These are phyloP conservation scores for Drosophila nikananu DNA, from an alignment of 1,140 invertebrate genomes.

Conservation along the genomic window DNA sequence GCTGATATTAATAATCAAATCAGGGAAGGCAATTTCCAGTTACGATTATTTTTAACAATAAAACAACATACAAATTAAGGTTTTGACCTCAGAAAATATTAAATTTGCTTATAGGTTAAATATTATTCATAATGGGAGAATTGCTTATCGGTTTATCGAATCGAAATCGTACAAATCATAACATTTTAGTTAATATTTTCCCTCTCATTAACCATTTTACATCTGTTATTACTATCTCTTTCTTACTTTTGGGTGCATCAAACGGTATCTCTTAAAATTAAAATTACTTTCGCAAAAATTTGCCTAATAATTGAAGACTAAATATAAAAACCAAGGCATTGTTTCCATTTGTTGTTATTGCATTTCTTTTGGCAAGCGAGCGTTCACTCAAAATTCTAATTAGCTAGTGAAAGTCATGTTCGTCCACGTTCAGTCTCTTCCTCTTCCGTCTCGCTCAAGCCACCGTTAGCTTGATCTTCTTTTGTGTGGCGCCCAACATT, in stretches of 20 bases:
- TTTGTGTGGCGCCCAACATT: slow-evolving; percentile 27
- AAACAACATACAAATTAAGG: background rate
- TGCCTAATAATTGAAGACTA: slow-evolving; percentile 75
- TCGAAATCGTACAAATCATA: background rate
- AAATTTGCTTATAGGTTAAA: too few species aligned
- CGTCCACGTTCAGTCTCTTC: slow-evolving; percentile 3
- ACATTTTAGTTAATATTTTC: background rate
- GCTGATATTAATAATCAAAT: slow-evolving; percentile 9
- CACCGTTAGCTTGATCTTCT: slow-evolving; percentile 37
- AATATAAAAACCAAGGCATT: slow-evolving; percentile 29
- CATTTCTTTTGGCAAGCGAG: slow-evolving; percentile 36
- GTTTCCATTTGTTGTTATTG: slow-evolving; percentile 33
- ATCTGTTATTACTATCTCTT: background rate
- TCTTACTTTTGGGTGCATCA: slow-evolving; percentile 6
- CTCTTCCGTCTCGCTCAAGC: background rate
- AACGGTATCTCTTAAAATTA: slow-evolving; percentile 51
- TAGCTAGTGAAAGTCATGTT: slow-evolving; percentile 69
- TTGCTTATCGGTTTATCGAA: background rate
- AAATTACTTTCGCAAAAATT: slow-evolving; percentile 77
- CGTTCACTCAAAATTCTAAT: slow-evolving; percentile 74
- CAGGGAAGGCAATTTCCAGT: background rate
- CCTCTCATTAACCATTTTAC: background rate
- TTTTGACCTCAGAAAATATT: background rate
- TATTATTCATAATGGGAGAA: background rate
- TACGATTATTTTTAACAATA: background rate